Evolutionary conservation across 1,140 invertebrate genomes (phyloP).

Genomic region (Drosophila micromelanica): DNA sequence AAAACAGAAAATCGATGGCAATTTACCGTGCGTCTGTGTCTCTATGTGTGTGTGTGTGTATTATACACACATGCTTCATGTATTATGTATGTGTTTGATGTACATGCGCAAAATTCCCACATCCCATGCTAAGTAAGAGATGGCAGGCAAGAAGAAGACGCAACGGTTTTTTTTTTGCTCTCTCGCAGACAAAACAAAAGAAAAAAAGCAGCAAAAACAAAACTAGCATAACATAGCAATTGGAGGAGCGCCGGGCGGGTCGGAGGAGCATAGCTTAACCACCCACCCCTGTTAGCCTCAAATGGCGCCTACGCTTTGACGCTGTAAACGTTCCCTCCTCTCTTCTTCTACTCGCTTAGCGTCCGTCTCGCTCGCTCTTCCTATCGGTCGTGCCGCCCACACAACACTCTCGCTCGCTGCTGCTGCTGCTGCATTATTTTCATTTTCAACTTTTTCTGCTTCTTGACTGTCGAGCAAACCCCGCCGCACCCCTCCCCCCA

Average conservation of each 20-base stretch:
- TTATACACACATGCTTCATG: constrained; percentile 43
- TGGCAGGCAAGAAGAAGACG: constrained; percentile 9
- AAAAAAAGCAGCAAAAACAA: constrained; percentile 25
- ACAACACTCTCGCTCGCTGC: constrained; percentile 51
- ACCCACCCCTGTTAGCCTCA: constrained; percentile 11
- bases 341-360: not conserved
- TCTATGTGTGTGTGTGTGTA: constrained; percentile 10
- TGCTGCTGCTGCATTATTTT: constrained; percentile 74
- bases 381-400: constrained; percentile 19
- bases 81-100: constrained; percentile 76
- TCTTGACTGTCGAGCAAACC: constrained; percentile 11
- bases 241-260: not conserved
- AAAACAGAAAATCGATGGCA: constrained; percentile 72
- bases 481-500: constrained; percentile 19
- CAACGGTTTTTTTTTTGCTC: constrained; percentile 33
- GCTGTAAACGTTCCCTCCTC: constrained; percentile 1
- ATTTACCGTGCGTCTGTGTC: constrained; percentile 61
- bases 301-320: constrained; percentile 37
- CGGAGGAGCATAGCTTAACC: constrained; percentile 18
- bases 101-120: constrained; percentile 78
- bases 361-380: constrained; percentile 1
- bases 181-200: constrained; percentile 57
- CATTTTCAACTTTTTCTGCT: constrained; percentile 75
- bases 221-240: not conserved
- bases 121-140: constrained; percentile 27